phyloP scores from a whole-genome alignment of 2,888 invertebrate genomes.

The Diaperis boleti region DNA sequence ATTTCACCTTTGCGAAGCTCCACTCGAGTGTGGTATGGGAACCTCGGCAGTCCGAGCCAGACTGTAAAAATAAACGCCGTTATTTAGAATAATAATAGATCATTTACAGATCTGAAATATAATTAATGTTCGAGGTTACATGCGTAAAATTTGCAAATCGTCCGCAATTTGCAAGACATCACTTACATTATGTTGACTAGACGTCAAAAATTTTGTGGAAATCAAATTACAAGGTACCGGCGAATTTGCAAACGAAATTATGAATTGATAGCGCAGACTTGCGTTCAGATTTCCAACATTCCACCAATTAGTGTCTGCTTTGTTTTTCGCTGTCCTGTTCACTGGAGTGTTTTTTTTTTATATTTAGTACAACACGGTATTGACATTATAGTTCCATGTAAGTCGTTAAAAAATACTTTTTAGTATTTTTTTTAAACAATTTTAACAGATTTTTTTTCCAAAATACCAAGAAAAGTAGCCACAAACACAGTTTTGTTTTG shows the following conservation, averaged over 20 bases:
- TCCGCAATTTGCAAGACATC: slow-evolving; percentile 61
- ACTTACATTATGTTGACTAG: slow-evolving; percentile 61
- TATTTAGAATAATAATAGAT: slow-evolving; percentile 62
- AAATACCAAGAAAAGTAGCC: too few relatives aligned
- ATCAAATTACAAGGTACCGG: slow-evolving; percentile 54
- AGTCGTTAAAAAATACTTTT: too few relatives aligned
- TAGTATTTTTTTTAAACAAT: too few relatives aligned
- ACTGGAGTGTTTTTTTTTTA: too few relatives aligned
- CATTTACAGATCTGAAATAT: slow-evolving; percentile 59
- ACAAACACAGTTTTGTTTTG: too few relatives aligned
- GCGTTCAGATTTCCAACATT: too few relatives aligned
- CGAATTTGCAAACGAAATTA: slow-evolving; percentile 60
- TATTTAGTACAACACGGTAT: too few relatives aligned
- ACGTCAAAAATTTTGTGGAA: slow-evolving; percentile 58
- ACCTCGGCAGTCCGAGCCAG: slow-evolving; percentile 52
- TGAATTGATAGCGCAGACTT: slow-evolving; percentile 38
- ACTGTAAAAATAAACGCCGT: slow-evolving; percentile 56
- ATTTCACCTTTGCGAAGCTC: slow-evolving; percentile 14
- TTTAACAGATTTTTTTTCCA: too few relatives aligned
- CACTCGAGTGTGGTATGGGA: slow-evolving; percentile 50
- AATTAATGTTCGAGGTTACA: slow-evolving; percentile 58
- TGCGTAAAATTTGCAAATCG: slow-evolving; percentile 62
- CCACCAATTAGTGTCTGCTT: too few relatives aligned
- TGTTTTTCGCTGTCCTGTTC: too few relatives aligned
- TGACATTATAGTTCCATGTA: too few relatives aligned